Percentiles rank a stretch among this genome's conserved stretches.
Evolutionary conservation across 92 coral and sea anemone species (phyloP).

Genomic region (Galaxea fascicularis): DNA sequence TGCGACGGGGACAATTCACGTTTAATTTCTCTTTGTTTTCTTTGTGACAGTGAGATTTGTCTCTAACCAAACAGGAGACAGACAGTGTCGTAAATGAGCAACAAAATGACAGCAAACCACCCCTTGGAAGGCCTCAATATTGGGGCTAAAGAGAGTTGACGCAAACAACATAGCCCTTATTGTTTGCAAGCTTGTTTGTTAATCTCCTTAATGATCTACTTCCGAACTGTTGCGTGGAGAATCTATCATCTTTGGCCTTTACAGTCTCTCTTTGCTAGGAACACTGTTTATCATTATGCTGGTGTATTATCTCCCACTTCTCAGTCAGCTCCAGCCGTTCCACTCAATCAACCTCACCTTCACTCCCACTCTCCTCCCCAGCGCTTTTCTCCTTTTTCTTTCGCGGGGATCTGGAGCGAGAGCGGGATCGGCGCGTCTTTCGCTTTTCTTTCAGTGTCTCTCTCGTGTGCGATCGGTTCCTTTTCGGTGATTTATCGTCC

Average conservation of each 20-base stretch:
- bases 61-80: no score
- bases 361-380: constrained; percentile 58
- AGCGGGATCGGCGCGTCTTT: constrained; percentile 76
- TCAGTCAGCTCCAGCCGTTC: not conserved
- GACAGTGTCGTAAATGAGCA: no score
- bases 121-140: no score
- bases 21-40: no score
- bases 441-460: constrained; percentile 77
- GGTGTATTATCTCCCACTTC: not conserved
- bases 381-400: constrained; percentile 67
- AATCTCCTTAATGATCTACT: no score
- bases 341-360: constrained; percentile 60
- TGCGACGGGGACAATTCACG: no score
- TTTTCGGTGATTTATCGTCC: constrained; percentile 72
- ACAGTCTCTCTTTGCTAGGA: not conserved
- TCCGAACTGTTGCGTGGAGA: no score
- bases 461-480: constrained; percentile 68
- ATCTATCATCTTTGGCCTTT: not conserved
- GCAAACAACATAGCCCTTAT: no score
- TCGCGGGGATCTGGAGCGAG: constrained; percentile 82
- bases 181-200: no score
- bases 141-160: no score
- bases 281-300: not conserved
- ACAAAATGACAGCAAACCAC: no score
- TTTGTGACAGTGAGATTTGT: no score